Evolutionary conservation across 2,113 vertebrate genomes (phyloP), one percentile per base, ranked within the genome.

Genomic region (Nicator chloris): DNA sequence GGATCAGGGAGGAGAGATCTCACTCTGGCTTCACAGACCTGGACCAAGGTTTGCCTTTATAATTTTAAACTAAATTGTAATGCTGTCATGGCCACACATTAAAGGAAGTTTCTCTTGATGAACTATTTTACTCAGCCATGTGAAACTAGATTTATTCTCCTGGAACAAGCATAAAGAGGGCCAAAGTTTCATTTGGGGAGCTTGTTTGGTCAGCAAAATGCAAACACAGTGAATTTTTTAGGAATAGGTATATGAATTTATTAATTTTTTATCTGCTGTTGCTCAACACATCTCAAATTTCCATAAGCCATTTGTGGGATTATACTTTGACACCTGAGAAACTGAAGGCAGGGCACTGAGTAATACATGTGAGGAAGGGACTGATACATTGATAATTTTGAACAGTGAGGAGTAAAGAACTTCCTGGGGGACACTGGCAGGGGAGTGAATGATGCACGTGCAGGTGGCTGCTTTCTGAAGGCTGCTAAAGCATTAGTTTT

Each of bases 1-100:
- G 83, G 95, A 94, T 89, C 76, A 57, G 79, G 80, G 84, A 90
- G 93, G 77, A 95, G 83, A 94, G 86, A 81, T 92, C 77, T 95
- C 65, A 72, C 68, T 80, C 66, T 76, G 88, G 73, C 89, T 93
- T 92, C 75, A 76, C 31, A 94, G 91, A 63, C 50, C 30, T 59
- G 78, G 90, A 90, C 77, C 30, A 76, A 91, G 69, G n/a, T 70
- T 91, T 8, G 20, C 64, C 86, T 84, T 94, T 95, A 96, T 96
- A 19, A 56, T 85, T 94, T 90, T 86, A 64, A 88, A 45, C 63
- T 82, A 88, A 71, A 91, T 44, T 81, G 54, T 86, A 70, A 77
- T 63, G 47, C 65, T 83, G 68, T 71, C 78, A 88, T 86, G 39
- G 77, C 56, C 5, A 13, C 51, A 73, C 63, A 80, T 88, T 86